Evolutionary conservation across 2,113 vertebrate species (phyloP), one percentile per base, ranked within the genome.

Genomic region (Pelecanoides urinatrix): DNA sequence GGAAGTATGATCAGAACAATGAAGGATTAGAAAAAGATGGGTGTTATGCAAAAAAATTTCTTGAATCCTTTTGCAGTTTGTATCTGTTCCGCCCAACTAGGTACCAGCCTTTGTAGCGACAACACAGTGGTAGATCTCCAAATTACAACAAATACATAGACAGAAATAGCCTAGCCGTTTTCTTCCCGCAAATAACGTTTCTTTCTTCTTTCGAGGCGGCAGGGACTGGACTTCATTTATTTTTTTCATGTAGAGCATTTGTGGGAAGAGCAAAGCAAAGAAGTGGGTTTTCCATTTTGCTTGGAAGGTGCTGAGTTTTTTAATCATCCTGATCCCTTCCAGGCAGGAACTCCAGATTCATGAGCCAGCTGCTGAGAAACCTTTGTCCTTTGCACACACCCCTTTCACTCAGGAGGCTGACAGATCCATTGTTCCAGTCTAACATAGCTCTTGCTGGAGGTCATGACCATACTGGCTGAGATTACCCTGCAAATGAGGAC

Each of bases 251-350:
- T 84, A 86, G 47, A 73, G 50, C 9, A 3, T 67, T 95, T 95
- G 66, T 91, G 70, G 73, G 92, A 95, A 92, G 76, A 94, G 92
- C 66, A 91, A 85, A 94, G 95, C 58, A 70, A 94, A 95, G 55
- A 81, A 92, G 86, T 73, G 86, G 76, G 66, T 62, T 97, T 96
- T 94, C 76, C 76, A 87, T 86, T 96, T 94, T 91, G 83, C 91
- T 96, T 81, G 86, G 89, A 94, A 95, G 94, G 91, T 97, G 95
- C 80, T 95, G 94, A 97, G 91, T 84, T 96, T 96, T 96, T 95
- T 94, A 97, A 94, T 97, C 94, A 96, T 95, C 73, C 77, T 96
- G 91, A 93, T 95, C 91, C 95, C 89, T 95, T 96, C 92, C 86
- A 96, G 95, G 91, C 96, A 95, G 91, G 74, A 95, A 85, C 94